Base-by-base conservation (phyloP, 2,888 invertebrate genomes). In the Brachycybe producta region DNA sequence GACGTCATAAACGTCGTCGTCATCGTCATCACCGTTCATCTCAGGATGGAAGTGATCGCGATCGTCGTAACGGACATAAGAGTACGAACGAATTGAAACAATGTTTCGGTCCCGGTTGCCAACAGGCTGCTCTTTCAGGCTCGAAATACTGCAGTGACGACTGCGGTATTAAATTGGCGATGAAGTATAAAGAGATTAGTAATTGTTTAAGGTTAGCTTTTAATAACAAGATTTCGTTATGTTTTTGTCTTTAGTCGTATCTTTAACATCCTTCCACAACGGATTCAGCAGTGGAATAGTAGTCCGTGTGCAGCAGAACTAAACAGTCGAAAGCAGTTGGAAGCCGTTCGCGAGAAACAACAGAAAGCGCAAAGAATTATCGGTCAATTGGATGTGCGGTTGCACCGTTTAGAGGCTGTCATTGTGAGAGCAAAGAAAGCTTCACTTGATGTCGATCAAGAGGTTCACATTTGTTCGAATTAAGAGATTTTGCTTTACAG, bases 121-220 rank as follows among this genome's bases (percentile, higher is more conserved):
- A 75, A 0, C 76, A 79, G 52, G 78, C 80, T 34, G 85, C 94
- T 0, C 73, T 82, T 13, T 71, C 76, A 1, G 79, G 78, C 34
- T 91, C 90, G 53, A 95, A 95, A 69, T 97, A 95, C 64, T 97
- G 97, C 64, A 84, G 86, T 5, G 80, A 91, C 56, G 80, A 82
- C 56, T 97, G 95, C 65, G 95, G 95, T 0, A 75, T 90, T 61
- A 79, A 82, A 61, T 72, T 97, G 24, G 94, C 95, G 8, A 54
- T 49, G 49, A 54, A 52, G 50, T 52, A 42, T n/a, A n/a, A n/a
- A n/a, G n/a, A n/a, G n/a, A n/a, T n/a, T n/a, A 17, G 27, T 27
- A 8, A 27, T n/a, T n/a, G 3, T n/a, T 38, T 7, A 38, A 38
- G 13, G 13, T 8, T 36, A 8, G 36, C 19, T 36, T 11, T 5